Base-by-base conservation (phyloP, 1,140 invertebrate species). In the Tetragonula clypearis region DNA sequence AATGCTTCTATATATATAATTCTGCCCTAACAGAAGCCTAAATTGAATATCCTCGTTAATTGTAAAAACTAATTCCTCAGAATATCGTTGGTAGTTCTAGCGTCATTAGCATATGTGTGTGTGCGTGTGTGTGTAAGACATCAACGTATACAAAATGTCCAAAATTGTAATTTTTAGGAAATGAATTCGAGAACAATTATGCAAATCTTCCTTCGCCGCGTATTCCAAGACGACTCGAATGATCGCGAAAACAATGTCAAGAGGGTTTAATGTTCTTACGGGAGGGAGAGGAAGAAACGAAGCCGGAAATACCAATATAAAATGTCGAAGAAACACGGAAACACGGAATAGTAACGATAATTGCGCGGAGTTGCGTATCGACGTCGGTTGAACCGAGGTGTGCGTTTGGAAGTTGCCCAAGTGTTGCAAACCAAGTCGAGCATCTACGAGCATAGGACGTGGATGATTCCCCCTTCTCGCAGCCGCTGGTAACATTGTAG, bases 401-500 rank as follows among this genome's bases (percentile, higher is more conserved):
- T 75, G 80, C 60, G 55, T 76, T 66, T 84, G 77, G 81, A 88
- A 73, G 69, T 74, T 58, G 76, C 53, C 84, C 68, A 88, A 88
- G 84, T 35, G 35, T 88, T 89, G 77, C 76, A 62, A 49, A 55
- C 69, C 53, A 55, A 89, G 79, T 86, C 76, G 72, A 14, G 14
- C 41, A 78, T 49, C 41, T 49, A 60, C 60, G 23, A 35, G n/a
- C 66, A 26, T 26, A 65, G 14, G 14, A 21, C 19, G 41, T 26
- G 49, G 53, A 23, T 62, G 69, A 41, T 58, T 65, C 73, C 81
- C 41, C 41, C 83, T 55, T 84, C 74, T 77, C 79, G 53, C 55
- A n/a, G 35, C n/a, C 79, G 62, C 76, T 53, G 56, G 72, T 65
- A 65, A 84, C 79, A 88, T 86, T 86, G 88, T 87, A 74, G 23